These are phyloP conservation scores for Sinohyriopsis cumingii DNA, from an alignment of 2,888 invertebrate genomes.

Conservation along the genomic window DNA sequence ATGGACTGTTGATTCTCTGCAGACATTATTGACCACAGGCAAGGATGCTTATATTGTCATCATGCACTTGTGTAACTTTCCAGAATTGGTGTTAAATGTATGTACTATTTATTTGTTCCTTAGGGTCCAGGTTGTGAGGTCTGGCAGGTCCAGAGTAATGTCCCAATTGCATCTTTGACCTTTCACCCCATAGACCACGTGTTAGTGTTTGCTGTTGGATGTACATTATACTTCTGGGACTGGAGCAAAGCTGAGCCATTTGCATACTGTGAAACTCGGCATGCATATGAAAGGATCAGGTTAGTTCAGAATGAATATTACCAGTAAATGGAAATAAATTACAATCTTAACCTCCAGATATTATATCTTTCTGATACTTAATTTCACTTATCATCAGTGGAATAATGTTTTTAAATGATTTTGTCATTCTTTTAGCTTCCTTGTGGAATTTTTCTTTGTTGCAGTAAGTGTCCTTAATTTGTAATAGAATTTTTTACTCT, in stretches of 20 bases:
- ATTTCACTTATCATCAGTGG: too few species aligned
- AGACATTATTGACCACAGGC: too few species aligned
- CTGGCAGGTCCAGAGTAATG: conserved; percentile 82
- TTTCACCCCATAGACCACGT: conserved; percentile 89
- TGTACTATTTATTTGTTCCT: conserved; percentile 33
- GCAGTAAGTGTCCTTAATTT: too few species aligned
- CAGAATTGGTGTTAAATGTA: background rate
- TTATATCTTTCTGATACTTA: too few species aligned
- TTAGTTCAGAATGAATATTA: conserved; percentile 67
- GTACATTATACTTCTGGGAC: conserved; percentile 91
- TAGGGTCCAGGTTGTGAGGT: conserved; percentile 88
- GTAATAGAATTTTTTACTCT: too few species aligned
- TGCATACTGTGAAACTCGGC: conserved; percentile 82
- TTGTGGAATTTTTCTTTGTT: too few species aligned
- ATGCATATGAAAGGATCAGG: conserved; percentile 87
- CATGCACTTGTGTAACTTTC: too few species aligned
- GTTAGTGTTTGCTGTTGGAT: conserved; percentile 88
- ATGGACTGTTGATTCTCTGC: too few species aligned
- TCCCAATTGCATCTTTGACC: conserved; percentile 87
- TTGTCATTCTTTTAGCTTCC: too few species aligned
- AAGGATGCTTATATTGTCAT: too few species aligned
- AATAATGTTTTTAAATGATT: too few species aligned
- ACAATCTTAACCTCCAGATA: too few species aligned
- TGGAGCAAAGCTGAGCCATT: conserved; percentile 85
- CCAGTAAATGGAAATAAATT: background rate